A percentile compares a stretch with the other conserved stretches of the same genome.
These are phyloP conservation scores for Strigops habroptila DNA, from an alignment of 2,113 vertebrate species.

Conservation along the genomic window DNA sequence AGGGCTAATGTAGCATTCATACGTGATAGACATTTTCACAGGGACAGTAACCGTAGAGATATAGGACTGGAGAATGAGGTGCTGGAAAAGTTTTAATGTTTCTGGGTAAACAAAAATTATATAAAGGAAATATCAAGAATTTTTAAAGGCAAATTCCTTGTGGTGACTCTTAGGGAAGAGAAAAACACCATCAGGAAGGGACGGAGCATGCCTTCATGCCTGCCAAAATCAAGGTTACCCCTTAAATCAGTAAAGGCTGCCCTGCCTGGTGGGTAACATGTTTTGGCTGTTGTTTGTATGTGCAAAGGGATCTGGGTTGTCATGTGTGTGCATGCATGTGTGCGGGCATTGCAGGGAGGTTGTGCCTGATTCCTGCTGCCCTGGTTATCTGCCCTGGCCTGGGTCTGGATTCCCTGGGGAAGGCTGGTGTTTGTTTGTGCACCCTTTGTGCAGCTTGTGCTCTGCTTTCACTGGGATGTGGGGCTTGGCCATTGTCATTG, in stretches of 20 bases:
- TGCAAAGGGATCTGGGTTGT: background rate
- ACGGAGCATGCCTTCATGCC: fast-evolving
- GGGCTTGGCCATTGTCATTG: no score
- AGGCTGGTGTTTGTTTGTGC: no score
- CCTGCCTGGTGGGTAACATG: fast-evolving
- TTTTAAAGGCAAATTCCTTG: background rate
- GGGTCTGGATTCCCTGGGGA: no score
- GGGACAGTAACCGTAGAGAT: background rate
- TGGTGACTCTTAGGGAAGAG: background rate
- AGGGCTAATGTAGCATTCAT: fast-evolving
- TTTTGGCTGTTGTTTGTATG: background rate
- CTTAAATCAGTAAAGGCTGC: background rate
- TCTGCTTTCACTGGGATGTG: no score
- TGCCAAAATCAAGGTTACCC: fast-evolving
- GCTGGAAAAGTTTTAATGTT: background rate
- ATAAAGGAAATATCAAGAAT: background rate
- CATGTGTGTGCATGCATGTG: fast-evolving
- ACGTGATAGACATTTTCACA: fast-evolving
- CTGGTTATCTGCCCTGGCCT: no score
- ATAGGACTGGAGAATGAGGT: background rate
- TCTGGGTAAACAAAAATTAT: background rate
- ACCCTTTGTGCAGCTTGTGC: no score
- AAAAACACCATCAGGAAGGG: background rate
- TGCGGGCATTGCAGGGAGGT: no score
- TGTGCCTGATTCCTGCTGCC: no score